Conservation (phyloP, 2,113 vertebrate species). For the Sylvilagus bachmani region DNA sequence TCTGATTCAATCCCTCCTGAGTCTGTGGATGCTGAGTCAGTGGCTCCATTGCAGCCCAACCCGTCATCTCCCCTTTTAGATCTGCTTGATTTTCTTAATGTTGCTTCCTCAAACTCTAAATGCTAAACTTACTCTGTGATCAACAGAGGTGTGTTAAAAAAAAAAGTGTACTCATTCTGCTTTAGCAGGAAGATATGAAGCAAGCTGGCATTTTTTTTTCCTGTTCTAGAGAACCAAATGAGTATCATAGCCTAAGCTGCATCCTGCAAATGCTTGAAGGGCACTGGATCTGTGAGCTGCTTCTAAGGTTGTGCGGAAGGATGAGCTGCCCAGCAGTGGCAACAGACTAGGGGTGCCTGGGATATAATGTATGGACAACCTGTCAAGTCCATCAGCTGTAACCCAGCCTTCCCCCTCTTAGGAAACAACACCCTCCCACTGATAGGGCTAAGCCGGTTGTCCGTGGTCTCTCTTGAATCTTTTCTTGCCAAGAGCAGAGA, state of each 20-base stretch:
- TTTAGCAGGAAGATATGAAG: background rate
- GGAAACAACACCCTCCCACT: background rate
- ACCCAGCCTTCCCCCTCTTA: background rate
- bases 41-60: background rate
- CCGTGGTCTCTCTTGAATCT: background rate
- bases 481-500: background rate
- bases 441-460: background rate
- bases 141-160: background rate
- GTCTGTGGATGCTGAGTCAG: slow-evolving; percentile 28
- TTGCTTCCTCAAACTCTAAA: background rate
- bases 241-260: background rate
- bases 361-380: background rate
- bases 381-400: background rate
- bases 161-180: background rate
- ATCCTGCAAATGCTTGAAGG: background rate
- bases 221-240: background rate
- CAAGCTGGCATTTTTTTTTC: background rate
- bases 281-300: background rate
- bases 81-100: background rate
- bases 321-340: background rate
- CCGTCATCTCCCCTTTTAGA: background rate
- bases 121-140: background rate
- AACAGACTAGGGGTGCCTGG: background rate
- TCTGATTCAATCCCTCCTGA: background rate
- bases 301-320: background rate